Evolutionary conservation across 2,113 vertebrate genomes (phyloP), one percentile per base, ranked within the genome.

Genomic region (Sapayoa aenigma): DNA sequence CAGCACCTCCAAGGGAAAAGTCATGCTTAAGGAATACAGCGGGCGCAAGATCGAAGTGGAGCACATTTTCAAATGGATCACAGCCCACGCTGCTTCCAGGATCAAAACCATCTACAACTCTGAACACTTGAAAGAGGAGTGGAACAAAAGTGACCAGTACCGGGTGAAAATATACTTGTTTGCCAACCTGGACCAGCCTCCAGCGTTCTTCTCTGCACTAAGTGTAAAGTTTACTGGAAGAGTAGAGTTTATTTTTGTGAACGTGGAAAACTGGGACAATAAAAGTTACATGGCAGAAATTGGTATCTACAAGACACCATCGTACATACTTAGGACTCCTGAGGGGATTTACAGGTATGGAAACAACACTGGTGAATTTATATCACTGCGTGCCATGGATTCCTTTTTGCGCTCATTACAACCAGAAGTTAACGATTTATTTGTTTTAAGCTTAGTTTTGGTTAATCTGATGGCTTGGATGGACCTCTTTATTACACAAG

Each of bases 391-490:
- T 84, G 99, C 99, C 95, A 99, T 99, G 99, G 99, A 99, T 95
- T 98, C 99, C 3, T 99, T 99, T 89, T 96, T 99, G 90, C 99
- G 99, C 44, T 99, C 99, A 0, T 97, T 99, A 76, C 99, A 99
- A 78, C 99, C 99, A 5, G 99, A 99, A 97, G 99, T 99, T 84
- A 99, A 99, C 7, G 99, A 99, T 91, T 96, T 99, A 69, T 99
- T 99, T 96, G 98, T 99, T 78, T 97, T 99, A 71, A 99, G 99
- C 95, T 96, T 99, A 96, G 99, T 99, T 79, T 98, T 99, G 90
- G 99, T 99, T 91, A 99, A 99, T 93, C 97, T 99, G 60, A 98
- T 99, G 98, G 99, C 99, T 84, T 99, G 99, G 99, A 99, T 99
- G 99, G 99, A 99, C 97, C 98, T 99, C 85, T 99, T 99, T 90